These are phyloP conservation scores for Galeopsomyia nigrocyanea DNA, from an alignment of 2,888 invertebrate genomes.

Conservation along the genomic window DNA sequence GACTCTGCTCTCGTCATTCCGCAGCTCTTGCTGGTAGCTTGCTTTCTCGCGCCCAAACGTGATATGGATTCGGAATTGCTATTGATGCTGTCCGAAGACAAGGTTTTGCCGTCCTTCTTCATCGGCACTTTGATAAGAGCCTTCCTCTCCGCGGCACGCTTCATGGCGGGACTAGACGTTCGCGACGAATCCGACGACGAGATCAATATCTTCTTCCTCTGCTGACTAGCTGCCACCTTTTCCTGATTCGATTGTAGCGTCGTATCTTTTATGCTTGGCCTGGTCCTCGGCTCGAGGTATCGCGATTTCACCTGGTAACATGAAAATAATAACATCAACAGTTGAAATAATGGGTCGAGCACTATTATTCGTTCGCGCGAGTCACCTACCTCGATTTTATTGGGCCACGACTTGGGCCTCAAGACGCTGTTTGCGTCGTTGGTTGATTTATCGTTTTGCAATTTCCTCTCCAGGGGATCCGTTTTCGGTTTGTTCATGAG, in stretches of 20 bases:
- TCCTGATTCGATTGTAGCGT: constrained; percentile 54
- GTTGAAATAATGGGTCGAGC: not conserved
- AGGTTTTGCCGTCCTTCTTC: constrained; percentile 65
- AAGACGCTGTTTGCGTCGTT: constrained; percentile 50
- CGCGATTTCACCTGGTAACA: constrained; percentile 71
- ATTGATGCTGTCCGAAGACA: constrained; percentile 71
- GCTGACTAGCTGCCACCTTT: constrained; percentile 63
- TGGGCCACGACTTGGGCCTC: constrained; percentile 67
- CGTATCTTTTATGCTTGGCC: constrained; percentile 58
- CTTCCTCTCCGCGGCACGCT: constrained; percentile 65
- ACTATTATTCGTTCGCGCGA: not conserved
- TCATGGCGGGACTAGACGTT: constrained; percentile 77
- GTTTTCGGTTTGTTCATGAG: constrained; percentile 63
- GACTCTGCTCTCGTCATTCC: constrained; percentile 67
- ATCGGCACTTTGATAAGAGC: constrained; percentile 58
- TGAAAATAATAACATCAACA: constrained; percentile 28
- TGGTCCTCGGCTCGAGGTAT: constrained; percentile 74
- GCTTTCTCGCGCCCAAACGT: constrained; percentile 37
- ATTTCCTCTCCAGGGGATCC: constrained; percentile 65
- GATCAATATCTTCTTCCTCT: constrained; percentile 69
- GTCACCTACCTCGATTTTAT: constrained; percentile 62
- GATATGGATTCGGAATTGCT: constrained; percentile 12
- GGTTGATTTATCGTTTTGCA: constrained; percentile 59
- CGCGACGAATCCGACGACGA: constrained; percentile 79
- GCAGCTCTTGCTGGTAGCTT: constrained; percentile 61